A percentile compares a stretch with the other conserved stretches of the same genome.
Evolutionary conservation across 2,888 invertebrate genomes (phyloP).

Genomic region (Caenorhabditis plicata): DNA sequence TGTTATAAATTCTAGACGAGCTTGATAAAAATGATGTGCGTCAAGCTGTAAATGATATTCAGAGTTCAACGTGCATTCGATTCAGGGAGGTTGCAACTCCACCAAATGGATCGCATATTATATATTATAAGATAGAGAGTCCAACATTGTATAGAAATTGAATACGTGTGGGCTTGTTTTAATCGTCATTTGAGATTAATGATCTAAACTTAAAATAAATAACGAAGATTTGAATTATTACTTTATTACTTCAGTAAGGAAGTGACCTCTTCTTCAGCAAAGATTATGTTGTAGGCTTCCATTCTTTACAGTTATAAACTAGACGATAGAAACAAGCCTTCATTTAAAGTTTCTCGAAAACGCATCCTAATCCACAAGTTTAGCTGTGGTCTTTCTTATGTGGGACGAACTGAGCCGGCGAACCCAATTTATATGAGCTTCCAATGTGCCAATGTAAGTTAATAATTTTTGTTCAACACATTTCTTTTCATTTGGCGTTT

Average conservation of each 20-base stretch:
- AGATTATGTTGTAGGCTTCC: too few relatives aligned
- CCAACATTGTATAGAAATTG: slow-evolving; percentile 50
- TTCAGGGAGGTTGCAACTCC: slow-evolving; percentile 45
- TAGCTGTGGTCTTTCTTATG: slow-evolving; percentile 63
- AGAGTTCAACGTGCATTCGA: slow-evolving; percentile 54
- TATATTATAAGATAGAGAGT: slow-evolving; percentile 55
- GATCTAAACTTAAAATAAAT: too few relatives aligned
- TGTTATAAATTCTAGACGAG: slow-evolving; percentile 33
- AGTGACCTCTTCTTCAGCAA: too few relatives aligned
- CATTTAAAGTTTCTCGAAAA: too few relatives aligned
- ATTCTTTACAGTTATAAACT: too few relatives aligned
- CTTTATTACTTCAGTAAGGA: too few relatives aligned
- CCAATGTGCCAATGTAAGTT: slow-evolving; percentile 54
- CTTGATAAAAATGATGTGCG: slow-evolving; percentile 53
- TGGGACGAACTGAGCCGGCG: slow-evolving; percentile 56
- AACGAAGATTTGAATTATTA: too few relatives aligned
- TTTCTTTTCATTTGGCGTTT: not conserved
- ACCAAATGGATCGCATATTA: slow-evolving; percentile 48
- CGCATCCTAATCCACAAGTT: slow-evolving; percentile 12
- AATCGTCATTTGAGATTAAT: too few relatives aligned
- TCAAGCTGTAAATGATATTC: slow-evolving; percentile 53
- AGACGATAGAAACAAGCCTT: too few relatives aligned
- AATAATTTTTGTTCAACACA: not conserved
- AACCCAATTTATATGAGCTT: slow-evolving; percentile 62
- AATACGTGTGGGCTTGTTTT: not conserved